These are phyloP conservation scores for Falco punctatus DNA, from an alignment of 2,113 vertebrate genomes.

Conservation along the genomic window DNA sequence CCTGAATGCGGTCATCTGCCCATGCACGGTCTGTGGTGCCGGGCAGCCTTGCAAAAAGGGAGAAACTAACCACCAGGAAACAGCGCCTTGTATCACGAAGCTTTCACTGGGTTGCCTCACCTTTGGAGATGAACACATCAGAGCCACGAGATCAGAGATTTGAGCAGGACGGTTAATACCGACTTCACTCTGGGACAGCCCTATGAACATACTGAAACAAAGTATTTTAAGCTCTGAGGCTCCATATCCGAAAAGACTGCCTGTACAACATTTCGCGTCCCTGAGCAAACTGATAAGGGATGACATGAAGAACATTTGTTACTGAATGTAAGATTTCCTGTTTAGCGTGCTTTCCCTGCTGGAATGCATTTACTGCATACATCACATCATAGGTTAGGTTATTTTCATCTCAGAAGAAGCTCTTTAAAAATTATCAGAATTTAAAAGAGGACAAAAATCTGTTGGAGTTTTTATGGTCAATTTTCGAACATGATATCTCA, in stretches of 20 bases:
- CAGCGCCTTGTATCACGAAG: neutral
- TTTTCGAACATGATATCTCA: neutral
- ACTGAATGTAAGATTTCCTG: neutral
- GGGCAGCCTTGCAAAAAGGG: neutral
- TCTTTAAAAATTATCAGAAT: neutral
- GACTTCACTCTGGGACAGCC: neutral
- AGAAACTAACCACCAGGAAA: neutral
- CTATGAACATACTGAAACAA: neutral
- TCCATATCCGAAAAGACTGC: neutral
- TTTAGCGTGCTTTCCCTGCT: neutral
- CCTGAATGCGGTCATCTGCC: neutral
- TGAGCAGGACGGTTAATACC: neutral
- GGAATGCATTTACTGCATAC: neutral
- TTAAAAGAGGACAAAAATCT: neutral
- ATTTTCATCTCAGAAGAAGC: neutral
- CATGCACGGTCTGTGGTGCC: rapidly evolving
- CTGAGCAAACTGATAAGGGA: neutral
- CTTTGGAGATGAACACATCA: neutral
- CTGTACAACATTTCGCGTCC: neutral
- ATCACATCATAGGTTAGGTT: neutral
- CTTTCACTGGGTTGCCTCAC: neutral
- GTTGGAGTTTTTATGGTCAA: neutral
- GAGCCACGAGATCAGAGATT: neutral
- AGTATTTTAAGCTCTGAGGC: neutral
- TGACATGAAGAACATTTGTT: neutral